Evolutionary conservation across 2,113 vertebrate genomes (phyloP).

Genomic region (Hydrochoerus hydrochaeris): DNA sequence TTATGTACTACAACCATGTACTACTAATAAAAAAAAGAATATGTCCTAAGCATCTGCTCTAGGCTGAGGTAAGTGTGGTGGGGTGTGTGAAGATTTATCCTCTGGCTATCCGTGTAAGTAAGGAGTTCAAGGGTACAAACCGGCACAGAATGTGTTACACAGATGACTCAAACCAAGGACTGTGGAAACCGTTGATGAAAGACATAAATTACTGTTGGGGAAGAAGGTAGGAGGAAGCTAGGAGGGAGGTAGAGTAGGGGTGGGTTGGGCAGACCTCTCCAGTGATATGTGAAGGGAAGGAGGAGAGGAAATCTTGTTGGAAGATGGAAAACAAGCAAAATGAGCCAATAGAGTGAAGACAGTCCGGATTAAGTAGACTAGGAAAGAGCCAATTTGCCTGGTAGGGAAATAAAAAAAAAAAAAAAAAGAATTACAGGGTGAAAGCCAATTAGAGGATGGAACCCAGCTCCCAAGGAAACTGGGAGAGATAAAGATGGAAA

Average conservation of each 20-base stretch:
- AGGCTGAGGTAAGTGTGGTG: neutral
- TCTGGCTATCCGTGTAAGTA: neutral
- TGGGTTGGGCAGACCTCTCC: neutral
- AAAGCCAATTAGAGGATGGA: slow-evolving; percentile 67
- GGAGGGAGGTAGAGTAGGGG: rapidly evolving
- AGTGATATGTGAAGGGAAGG: neutral
- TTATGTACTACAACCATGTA: neutral
- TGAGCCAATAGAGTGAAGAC: slow-evolving; percentile 4
- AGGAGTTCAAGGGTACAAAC: neutral
- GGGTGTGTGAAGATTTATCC: neutral
- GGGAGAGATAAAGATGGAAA: neutral
- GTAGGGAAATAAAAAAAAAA: slow-evolving; percentile 44
- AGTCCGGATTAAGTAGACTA: neutral
- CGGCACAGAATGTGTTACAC: neutral
- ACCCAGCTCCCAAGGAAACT: neutral
- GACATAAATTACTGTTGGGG: neutral
- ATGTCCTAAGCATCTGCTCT: neutral
- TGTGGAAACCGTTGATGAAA: neutral
- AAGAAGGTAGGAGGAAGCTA: neutral
- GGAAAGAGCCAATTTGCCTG: slow-evolving; percentile 36
- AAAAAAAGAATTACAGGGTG: slow-evolving; percentile 48
- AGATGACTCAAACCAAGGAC: neutral
- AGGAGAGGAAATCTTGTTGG: neutral
- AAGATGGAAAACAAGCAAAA: slow-evolving; percentile 27
- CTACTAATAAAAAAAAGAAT: neutral